phyloP scores from a whole-genome alignment of 2,797 vertebrate genomes.

The Sebastes wilsoni region DNA sequence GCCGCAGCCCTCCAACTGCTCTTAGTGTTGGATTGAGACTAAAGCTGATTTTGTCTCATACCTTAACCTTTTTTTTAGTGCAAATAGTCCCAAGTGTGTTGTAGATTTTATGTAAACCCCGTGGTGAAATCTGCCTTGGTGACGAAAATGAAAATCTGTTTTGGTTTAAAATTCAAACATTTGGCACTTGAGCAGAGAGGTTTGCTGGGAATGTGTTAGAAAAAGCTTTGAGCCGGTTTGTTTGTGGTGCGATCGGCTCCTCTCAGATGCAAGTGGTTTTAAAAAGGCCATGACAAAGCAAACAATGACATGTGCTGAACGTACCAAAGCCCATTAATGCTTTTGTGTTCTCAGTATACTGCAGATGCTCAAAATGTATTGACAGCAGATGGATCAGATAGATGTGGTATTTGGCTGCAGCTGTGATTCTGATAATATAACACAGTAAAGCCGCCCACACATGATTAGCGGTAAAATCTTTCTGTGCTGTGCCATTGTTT shows the following conservation, averaged over 20 bases:
- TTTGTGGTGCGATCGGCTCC: neutral
- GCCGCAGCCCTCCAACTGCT: neutral
- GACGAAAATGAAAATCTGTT: neutral
- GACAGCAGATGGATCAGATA: neutral
- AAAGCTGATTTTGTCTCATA: conserved; percentile 12
- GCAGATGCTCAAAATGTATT: neutral
- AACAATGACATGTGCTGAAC: neutral
- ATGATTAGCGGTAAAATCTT: no score
- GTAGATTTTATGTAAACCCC: neutral
- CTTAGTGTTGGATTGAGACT: conserved; percentile 18
- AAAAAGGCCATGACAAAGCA: neutral
- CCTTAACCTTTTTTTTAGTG: conserved; percentile 22
- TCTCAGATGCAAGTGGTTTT: neutral
- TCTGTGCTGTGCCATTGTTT: neutral
- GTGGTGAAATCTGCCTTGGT: conserved; percentile 5
- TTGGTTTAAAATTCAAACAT: neutral
- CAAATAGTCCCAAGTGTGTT: neutral
- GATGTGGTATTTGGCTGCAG: neutral
- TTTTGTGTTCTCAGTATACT: neutral
- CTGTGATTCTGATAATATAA: neutral
- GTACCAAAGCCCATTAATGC: neutral
- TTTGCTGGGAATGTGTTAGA: conserved; percentile 12
- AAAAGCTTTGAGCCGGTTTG: conserved; percentile 4
- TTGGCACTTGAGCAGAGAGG: neutral
- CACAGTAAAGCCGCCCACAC: neutral